Evolutionary conservation across 2,113 vertebrate species (phyloP).

Genomic region (Cariama cristata): DNA sequence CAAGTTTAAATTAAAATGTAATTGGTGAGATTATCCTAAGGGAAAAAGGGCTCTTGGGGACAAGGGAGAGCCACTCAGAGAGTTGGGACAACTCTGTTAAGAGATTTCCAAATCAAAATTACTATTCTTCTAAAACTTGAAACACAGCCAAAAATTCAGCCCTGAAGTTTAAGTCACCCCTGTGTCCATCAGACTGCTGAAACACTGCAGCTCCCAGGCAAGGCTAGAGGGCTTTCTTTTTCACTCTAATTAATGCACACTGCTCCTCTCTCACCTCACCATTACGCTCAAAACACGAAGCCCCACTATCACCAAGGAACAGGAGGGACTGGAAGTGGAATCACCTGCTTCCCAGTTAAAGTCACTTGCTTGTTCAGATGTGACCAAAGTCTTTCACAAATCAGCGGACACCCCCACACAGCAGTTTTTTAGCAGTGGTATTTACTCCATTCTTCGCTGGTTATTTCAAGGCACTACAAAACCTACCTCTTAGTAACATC

Average conservation of each 20-base stretch:
- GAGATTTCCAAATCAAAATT: background rate
- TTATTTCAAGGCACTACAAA: background rate
- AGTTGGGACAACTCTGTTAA: background rate
- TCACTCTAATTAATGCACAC: fast-evolving
- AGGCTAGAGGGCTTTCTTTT: background rate
- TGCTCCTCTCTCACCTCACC: background rate
- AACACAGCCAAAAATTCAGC: background rate
- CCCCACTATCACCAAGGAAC: background rate
- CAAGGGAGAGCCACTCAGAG: background rate
- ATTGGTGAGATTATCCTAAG: background rate
- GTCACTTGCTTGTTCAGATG: background rate
- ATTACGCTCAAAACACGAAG: background rate
- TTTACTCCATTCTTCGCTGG: background rate
- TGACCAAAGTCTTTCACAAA: background rate
- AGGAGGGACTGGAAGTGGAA: background rate
- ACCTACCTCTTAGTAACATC: background rate
- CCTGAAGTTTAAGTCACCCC: background rate
- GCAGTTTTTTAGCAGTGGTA: background rate
- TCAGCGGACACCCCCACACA: fast-evolving
- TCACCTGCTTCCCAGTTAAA: background rate
- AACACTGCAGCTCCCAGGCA: background rate
- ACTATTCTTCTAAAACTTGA: background rate
- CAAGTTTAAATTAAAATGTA: background rate
- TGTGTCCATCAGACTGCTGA: background rate
- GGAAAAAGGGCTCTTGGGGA: background rate